Conservation (phyloP, 2,797 vertebrate species). For the Myoxocephalus aenaeus region DNA sequence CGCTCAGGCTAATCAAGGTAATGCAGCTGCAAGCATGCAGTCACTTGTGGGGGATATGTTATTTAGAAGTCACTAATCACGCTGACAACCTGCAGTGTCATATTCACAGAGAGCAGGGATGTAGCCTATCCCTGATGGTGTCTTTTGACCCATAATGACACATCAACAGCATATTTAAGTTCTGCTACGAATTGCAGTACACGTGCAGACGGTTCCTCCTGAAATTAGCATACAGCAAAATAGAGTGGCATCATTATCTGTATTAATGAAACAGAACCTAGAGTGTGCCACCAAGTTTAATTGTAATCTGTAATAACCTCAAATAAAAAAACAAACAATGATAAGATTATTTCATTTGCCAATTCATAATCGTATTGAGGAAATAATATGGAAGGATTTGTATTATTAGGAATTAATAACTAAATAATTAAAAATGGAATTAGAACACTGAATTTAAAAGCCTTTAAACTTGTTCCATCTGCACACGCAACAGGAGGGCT, state of each 20-base stretch:
- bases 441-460: not conserved
- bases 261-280: not conserved
- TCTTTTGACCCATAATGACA: not conserved
- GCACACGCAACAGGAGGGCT: not conserved
- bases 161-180: not conserved
- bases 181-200: not conserved
- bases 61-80: not conserved
- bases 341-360: not conserved
- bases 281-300: not conserved
- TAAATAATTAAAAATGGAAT: not conserved
- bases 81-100: not conserved
- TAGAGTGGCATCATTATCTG: not conserved
- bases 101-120: not conserved
- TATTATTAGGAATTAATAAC: not conserved
- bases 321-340: not conserved
- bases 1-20: constrained; percentile 21
- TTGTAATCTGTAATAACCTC: not conserved
- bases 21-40: constrained; percentile 23
- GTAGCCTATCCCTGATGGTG: not conserved
- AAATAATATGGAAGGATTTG: not conserved
- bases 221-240: not conserved
- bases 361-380: too few relatives aligned
- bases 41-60: not conserved
- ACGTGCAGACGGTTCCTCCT: not conserved
- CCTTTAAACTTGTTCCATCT: not conserved